Percentiles rank a stretch among this genome's conserved stretches.
Evolutionary conservation across 2,888 invertebrate species (phyloP).

Genomic region (Steromphala cineraria): DNA sequence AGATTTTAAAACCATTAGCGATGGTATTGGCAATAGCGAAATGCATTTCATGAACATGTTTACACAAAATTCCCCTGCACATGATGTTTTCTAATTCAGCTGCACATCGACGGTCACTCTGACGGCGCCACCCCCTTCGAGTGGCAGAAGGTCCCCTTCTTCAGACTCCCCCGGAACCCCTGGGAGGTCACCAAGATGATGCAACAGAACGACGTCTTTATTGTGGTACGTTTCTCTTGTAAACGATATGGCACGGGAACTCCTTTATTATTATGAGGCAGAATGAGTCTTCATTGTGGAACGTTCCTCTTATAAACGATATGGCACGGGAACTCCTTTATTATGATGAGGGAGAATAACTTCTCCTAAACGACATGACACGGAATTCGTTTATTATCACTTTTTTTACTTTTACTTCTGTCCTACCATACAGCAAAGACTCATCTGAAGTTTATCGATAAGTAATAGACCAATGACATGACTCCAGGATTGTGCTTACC

Average conservation of each 20-base stretch:
- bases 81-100: slow-evolving; percentile 38
- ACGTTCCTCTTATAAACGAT: not conserved
- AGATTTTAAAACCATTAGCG: too few relatives aligned
- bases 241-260: too few relatives aligned
- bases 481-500: too few relatives aligned
- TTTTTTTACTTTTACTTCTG: too few relatives aligned
- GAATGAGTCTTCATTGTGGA: slow-evolving; percentile 70
- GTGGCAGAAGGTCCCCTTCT: slow-evolving; percentile 48
- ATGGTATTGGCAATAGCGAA: too few relatives aligned
- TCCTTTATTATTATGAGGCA: slow-evolving; percentile 47
- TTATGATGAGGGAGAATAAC: slow-evolving; percentile 62
- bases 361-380: too few relatives aligned
- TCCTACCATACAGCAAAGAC: too few relatives aligned
- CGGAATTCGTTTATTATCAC: too few relatives aligned
- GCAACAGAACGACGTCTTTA: slow-evolving; percentile 68
- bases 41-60: too few relatives aligned
- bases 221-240: slow-evolving; percentile 49
- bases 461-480: too few relatives aligned
- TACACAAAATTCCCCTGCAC: not conserved
- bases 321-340: too few relatives aligned
- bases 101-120: slow-evolving; percentile 69
- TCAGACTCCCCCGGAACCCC: slow-evolving; percentile 48
- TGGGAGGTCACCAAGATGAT: slow-evolving; percentile 56
- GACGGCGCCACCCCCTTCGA: slow-evolving; percentile 57
- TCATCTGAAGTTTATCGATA: too few relatives aligned